A percentile compares a stretch with the other conserved stretches of the same genome.
phyloP scores from a whole-genome alignment of 1,140 invertebrate genomes.

The Palaemon carinicauda region DNA sequence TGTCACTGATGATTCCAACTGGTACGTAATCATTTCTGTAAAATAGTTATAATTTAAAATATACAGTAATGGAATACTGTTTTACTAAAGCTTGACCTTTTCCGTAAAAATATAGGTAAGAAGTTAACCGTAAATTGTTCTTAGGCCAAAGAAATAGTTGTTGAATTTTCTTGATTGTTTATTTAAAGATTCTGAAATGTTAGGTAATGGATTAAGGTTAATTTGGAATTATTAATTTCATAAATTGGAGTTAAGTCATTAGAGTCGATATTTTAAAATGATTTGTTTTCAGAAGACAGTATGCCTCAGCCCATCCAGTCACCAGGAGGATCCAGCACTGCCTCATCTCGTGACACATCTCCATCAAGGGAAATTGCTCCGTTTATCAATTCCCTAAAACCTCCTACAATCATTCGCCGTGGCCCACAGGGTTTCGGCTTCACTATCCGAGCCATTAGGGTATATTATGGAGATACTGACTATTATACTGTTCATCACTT shows the following conservation, averaged over 20 bases:
- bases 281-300: conserved; percentile 28
- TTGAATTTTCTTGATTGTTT: no score
- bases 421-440: conserved; percentile 96
- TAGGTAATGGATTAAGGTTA: no score
- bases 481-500: conserved; percentile 98
- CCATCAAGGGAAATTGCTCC: conserved; percentile 91
- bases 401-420: conserved; percentile 87
- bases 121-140: no score
- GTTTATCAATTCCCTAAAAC: conserved; percentile 69
- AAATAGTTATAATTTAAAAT: not conserved
- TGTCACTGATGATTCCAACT: conserved; percentile 89
- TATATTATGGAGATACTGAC: conserved; percentile 95
- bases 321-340: conserved; percentile 88
- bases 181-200: no score
- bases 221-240: not conserved
- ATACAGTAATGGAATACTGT: no score
- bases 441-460: conserved; percentile 92
- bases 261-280: not conserved
- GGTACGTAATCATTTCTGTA: conserved; percentile 65
- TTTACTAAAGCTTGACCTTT: no score
- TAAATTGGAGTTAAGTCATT: not conserved
- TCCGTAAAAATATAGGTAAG: no score
- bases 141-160: no score
- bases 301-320: conserved; percentile 69
- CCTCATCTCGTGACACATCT: conserved; percentile 92